A percentile compares a stretch with the other conserved stretches of the same genome.
phyloP scores from a whole-genome alignment of 2,797 vertebrate genomes.

The Brotula barbata region DNA sequence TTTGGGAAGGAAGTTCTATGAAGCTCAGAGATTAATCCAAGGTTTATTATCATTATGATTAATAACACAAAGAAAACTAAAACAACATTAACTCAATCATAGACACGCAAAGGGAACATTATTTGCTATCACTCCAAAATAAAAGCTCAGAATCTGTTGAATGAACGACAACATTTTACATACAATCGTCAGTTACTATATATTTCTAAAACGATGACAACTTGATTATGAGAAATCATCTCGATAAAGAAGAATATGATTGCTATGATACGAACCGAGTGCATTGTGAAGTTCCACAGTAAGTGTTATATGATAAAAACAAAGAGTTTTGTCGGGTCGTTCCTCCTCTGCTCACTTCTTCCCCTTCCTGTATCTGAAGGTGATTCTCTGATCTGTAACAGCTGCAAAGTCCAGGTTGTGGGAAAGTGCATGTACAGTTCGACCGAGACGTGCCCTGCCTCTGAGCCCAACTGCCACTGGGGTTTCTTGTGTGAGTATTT shows the following conservation, averaged over 20 bases:
- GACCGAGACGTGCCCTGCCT: constrained; percentile 7
- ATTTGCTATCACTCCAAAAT: background rate
- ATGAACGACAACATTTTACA: background rate
- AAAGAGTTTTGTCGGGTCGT: background rate
- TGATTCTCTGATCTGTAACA: constrained; percentile 48
- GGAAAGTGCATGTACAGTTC: constrained; percentile 29
- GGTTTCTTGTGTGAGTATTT: constrained; percentile 38
- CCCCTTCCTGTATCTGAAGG: constrained; percentile 22
- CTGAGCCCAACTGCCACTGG: constrained; percentile 25
- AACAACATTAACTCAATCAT: too few relatives aligned
- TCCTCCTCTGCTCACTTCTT: background rate
- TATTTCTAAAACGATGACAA: background rate
- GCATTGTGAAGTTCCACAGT: too few relatives aligned
- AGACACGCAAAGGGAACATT: too few relatives aligned
- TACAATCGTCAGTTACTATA: background rate
- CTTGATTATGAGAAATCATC: background rate
- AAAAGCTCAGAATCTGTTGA: background rate
- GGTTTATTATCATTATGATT: too few relatives aligned
- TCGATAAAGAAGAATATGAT: background rate
- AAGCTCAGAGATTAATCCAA: too few relatives aligned
- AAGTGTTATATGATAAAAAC: too few relatives aligned
- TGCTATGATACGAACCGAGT: too few relatives aligned
- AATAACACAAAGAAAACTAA: too few relatives aligned
- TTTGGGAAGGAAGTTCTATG: too few relatives aligned
- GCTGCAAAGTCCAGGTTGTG: constrained; percentile 18